Conservation (phyloP, 53 echinoderm and acorn worm genomes). For the Echinometra lucunter region DNA sequence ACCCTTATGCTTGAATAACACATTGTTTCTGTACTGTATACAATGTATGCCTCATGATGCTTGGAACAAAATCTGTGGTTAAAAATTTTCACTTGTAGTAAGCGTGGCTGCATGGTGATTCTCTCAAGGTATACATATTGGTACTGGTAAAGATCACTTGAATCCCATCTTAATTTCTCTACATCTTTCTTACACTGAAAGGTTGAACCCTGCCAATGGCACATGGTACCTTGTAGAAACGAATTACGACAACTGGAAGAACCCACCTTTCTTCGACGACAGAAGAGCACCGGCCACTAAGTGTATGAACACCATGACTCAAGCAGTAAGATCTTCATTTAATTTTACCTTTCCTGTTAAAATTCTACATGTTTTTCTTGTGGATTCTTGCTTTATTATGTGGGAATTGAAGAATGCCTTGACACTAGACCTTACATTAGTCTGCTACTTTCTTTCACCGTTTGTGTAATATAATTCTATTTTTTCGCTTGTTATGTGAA, state of each 20-base stretch:
- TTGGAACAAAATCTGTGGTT: neutral
- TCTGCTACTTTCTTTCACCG: too few relatives aligned
- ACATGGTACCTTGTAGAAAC: constrained; percentile 94
- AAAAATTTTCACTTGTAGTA: neutral
- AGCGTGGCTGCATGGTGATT: neutral
- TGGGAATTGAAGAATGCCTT: too few relatives aligned
- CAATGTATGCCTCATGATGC: neutral
- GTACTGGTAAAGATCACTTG: neutral
- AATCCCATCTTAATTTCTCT: neutral
- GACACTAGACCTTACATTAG: too few relatives aligned
- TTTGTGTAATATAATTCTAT: too few relatives aligned
- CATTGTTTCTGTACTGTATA: neutral
- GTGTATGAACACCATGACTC: constrained; percentile 90
- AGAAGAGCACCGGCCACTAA: constrained; percentile 91
- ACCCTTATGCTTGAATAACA: neutral
- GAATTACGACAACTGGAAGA: constrained; percentile 92
- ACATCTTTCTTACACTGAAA: constrained; percentile 10
- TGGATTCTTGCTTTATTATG: too few relatives aligned
- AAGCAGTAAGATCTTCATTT: constrained; percentile 73
- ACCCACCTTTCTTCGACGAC: constrained; percentile 95
- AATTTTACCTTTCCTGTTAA: neutral
- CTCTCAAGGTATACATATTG: neutral
- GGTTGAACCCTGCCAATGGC: constrained; percentile 79
- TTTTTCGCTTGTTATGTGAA: too few relatives aligned
- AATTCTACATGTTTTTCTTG: too few relatives aligned